Evolutionary conservation across 2,113 vertebrate genomes (phyloP), one percentile per base, ranked within the genome.

Genomic region (Pitta sordida): DNA sequence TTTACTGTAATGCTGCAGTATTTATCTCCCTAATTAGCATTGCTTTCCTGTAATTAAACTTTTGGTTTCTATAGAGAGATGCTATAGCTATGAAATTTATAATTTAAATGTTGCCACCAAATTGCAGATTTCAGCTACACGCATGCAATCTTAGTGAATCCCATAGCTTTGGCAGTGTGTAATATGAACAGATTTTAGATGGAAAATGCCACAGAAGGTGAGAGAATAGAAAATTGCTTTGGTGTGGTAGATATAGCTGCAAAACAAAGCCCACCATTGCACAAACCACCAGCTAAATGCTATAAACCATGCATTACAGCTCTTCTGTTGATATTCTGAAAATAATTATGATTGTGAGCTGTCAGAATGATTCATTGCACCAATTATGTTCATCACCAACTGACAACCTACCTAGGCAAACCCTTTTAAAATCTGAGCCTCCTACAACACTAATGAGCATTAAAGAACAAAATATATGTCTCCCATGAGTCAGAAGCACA

Each of bases 301-400:
- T 63, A 80, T 95, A 96, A 96, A 95, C 78, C 79, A 85, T 63
- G 46, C 37, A 83, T 86, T 95, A 85, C 53, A 83, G 83, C 49
- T 96, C 90, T 95, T 94, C 76, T 90, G 90, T 86, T 97, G 93
- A 93, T 95, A 92, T 88, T 80, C 62, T 67, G 48, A 64, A 71
- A 88, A 93, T 95, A 92, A 94, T 96, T 94, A 94, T 95, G 93
- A 96, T 70, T 91, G 39, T 91, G 89, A 95, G 22, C 74, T 86
- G 68, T 89, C 71, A 94, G 67, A 91, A 95, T 91, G 94, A 95
- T 79, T 96, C 88, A 94, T 36, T 79, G 90, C 91, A 93, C 51
- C 87, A 92, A 91, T 96, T 94, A 88, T 16, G 48, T 48, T 93
- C 73, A 84, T 89, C 73, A 88, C 62, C 67, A 86, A 65, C 30